phyloP scores from a whole-genome alignment of 2,113 vertebrate species.

The Tachysurus fulvidraco region DNA sequence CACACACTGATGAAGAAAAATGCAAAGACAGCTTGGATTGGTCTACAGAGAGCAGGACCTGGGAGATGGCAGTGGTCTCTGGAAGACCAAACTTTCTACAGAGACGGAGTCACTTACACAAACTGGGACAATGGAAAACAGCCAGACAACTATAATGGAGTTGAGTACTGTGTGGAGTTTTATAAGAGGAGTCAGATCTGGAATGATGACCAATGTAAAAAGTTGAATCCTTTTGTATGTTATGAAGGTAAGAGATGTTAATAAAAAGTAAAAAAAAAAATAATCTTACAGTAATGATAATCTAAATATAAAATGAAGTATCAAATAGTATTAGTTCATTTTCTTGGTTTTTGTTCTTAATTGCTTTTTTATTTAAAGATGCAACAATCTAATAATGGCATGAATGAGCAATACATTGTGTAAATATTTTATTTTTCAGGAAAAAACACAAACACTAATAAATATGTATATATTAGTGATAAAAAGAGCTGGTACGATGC shows the following conservation, averaged over 20 bases:
- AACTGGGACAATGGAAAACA: too few relatives aligned
- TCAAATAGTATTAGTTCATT: background rate
- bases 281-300: background rate
- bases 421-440: background rate
- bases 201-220: background rate
- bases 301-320: background rate
- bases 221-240: background rate
- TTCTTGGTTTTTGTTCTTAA: background rate
- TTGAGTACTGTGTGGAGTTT: too few relatives aligned
- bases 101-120: background rate
- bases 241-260: background rate
- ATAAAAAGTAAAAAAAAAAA: background rate
- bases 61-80: conserved; percentile 34
- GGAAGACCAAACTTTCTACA: background rate
- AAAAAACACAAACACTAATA: background rate
- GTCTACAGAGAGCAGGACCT: background rate
- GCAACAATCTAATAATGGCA: background rate
- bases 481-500: background rate
- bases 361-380: background rate
- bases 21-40: background rate
- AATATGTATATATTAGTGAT: background rate
- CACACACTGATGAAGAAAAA: background rate
- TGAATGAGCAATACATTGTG: background rate
- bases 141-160: too few relatives aligned
- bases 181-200: background rate